phyloP scores from a whole-genome alignment of 2,888 invertebrate genomes.

The Alitta virens region DNA sequence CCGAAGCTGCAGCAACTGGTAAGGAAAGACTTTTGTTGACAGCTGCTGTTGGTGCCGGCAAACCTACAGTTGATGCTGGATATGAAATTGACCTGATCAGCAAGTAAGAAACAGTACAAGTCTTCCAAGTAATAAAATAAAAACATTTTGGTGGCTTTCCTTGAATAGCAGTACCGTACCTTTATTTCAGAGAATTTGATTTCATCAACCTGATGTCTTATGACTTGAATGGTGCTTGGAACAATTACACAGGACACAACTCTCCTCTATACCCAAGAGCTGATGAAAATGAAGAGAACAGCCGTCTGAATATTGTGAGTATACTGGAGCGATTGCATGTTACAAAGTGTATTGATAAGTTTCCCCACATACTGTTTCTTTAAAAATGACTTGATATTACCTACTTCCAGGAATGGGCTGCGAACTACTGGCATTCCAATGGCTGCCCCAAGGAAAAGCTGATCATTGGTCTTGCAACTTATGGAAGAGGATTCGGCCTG shows the following conservation, averaged over 20 bases:
- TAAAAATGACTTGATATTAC: no score
- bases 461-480: conserved; percentile 13
- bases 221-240: conserved; percentile 21
- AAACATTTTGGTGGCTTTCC: no score
- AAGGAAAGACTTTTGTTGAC: conserved; percentile 37
- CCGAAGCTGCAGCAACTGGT: conserved; percentile 33
- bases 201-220: conserved; percentile 18
- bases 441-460: conserved; percentile 8
- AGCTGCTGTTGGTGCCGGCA: conserved; percentile 45
- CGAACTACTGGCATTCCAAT: conserved; percentile 7
- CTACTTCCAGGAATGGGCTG: conserved; percentile 27
- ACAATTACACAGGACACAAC: conserved; percentile 11
- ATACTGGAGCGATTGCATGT: no score
- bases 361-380: no score
- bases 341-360: no score
- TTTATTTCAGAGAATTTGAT: conserved; percentile 13
- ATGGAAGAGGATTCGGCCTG: conserved; percentile 8
- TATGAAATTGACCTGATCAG: conserved; percentile 10
- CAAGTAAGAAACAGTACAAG: no score
- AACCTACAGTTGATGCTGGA: conserved; percentile 21
- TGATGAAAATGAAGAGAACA: not conserved
- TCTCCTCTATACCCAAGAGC: no score
- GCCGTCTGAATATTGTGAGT: conserved; percentile 1
- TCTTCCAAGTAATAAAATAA: no score
- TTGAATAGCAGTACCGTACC: no score